Evolutionary conservation across 2,113 vertebrate genomes (phyloP), one percentile per base, ranked within the genome.

Genomic region (Cairina moschata): DNA sequence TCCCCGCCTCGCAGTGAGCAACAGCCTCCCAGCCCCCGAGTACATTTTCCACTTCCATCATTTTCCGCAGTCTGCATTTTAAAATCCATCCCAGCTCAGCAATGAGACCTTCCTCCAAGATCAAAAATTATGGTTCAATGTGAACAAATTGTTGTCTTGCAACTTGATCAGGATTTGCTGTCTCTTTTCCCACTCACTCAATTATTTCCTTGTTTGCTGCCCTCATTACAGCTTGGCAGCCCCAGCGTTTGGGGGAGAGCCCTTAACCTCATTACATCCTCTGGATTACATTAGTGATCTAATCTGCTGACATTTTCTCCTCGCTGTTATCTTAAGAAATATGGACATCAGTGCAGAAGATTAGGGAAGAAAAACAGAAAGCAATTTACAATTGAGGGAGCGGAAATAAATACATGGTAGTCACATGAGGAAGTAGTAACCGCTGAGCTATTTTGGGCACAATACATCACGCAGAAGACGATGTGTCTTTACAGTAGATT

Each of bases 391-490:
- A 28, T 31, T 1, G 76, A 93, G 66, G 38, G 83, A 96, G 54
- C 0, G 36, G 95, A 96, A 96, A 96, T 63, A 90, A 96, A 95
- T 84, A 63, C 54, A 81, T 86, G 0, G 60, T 31, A 81, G 76
- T 90, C 90, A 86, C 83, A 78, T n/a, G 88, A 86, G 86, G 77
- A 81, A 93, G 74, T 83, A 90, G 95, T 91, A 96, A 96, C 56
- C 17, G 0, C 42, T 13, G 88, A 91, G 88, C 86, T 96, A 92
- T 96, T 96, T 78, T 68, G 80, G 76, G 90, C 90, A 90, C 83
- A 91, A 88, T 76, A 72, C 95, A 72, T 96, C 91, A 88, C 54
- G 76, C 83, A 44, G 9, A 56, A 40, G 58, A 68, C 8, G 56
- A 86, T 91, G 79, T 42, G 88, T 88, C 65, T 95, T 77, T 93